These are phyloP conservation scores for Diuraphis noxia DNA, from an alignment of 1,140 invertebrate species.

Conservation along the genomic window DNA sequence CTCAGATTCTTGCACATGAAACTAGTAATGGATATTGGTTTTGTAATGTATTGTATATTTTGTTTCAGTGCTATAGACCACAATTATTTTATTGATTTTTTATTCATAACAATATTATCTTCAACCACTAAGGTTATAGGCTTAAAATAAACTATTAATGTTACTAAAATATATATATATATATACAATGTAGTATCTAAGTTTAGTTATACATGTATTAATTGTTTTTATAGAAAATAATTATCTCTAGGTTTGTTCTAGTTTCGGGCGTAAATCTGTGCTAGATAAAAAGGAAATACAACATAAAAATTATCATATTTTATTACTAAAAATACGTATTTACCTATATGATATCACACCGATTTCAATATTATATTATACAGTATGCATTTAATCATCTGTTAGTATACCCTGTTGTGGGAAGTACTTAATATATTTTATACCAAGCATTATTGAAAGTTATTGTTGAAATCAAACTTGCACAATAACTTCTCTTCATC, in stretches of 20 bases:
- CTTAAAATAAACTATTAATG: not conserved
- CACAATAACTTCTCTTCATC: not conserved
- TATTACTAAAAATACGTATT: too few relatives aligned
- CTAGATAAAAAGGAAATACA: too few relatives aligned
- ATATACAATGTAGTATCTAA: not conserved
- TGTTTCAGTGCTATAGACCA: not conserved
- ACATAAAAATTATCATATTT: not conserved
- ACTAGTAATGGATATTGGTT: not conserved
- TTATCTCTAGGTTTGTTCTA: not conserved
- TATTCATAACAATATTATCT: not conserved
- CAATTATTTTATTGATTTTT: too few relatives aligned
- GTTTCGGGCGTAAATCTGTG: not conserved
- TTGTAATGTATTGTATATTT: not conserved
- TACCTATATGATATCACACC: not conserved
- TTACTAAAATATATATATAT: too few relatives aligned
- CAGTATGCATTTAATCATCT: too few relatives aligned
- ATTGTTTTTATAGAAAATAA: not conserved
- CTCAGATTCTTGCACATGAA: not conserved
- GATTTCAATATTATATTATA: not conserved
- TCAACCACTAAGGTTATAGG: not conserved
- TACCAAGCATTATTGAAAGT: not conserved
- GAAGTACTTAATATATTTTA: not conserved
- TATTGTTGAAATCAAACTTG: not conserved
- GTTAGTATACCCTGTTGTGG: not conserved
- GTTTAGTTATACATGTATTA: not conserved